A percentile compares a stretch with the other conserved stretches of the same genome.
Conservation (phyloP, 2,797 vertebrate genomes). For the Glyptemys insculpta region DNA sequence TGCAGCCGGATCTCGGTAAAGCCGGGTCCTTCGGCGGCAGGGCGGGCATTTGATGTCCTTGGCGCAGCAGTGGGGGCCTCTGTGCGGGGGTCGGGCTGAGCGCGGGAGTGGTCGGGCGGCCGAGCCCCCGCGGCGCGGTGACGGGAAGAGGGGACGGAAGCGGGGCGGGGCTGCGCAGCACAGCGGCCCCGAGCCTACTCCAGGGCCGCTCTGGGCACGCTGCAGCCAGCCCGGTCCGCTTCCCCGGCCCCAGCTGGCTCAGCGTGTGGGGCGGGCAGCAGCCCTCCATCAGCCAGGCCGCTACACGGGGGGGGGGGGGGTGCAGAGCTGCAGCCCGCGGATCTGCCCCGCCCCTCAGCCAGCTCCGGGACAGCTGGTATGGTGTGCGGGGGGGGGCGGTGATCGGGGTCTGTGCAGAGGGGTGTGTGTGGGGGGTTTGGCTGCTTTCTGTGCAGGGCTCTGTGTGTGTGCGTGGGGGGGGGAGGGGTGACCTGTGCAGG, state of each 20-base stretch:
- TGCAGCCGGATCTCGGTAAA: not conserved
- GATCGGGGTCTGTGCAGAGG: too few species aligned
- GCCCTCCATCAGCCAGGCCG: too few species aligned
- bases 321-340: too few species aligned
- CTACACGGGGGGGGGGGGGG: too few species aligned
- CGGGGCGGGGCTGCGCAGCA: too few species aligned
- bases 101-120: not conserved
- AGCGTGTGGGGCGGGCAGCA: too few species aligned
- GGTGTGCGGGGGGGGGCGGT: not conserved
- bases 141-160: not conserved
- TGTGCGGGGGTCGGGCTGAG: not conserved
- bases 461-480: too few species aligned
- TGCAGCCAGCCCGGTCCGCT: not conserved
- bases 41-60: not conserved
- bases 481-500: too few species aligned
- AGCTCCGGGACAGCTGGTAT: not conserved
- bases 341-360: not conserved
- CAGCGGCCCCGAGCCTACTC: too few species aligned
- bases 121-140: too few species aligned
- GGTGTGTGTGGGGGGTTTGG: too few species aligned
- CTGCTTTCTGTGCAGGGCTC: too few species aligned
- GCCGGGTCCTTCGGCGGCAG: not conserved
- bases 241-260: not conserved
- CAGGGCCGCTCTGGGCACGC: not conserved
- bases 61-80: not conserved